A percentile compares a stretch with the other conserved stretches of the same genome.
Evolutionary conservation across 2,113 vertebrate species (phyloP).

Genomic region (Stigmatopora argus): DNA sequence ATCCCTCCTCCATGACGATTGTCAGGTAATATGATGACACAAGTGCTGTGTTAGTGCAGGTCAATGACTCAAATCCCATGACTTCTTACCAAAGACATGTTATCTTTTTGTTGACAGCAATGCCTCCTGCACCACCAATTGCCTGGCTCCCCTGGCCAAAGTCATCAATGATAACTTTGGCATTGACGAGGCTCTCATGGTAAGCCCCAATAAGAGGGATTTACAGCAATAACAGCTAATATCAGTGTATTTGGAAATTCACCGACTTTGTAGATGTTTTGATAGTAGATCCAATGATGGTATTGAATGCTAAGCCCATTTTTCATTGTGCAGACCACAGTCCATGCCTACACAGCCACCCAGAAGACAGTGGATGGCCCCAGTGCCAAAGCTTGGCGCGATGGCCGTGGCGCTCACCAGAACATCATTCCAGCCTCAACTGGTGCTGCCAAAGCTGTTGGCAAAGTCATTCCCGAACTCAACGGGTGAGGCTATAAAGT

Average conservation of each 20-base stretch:
- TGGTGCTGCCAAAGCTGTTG: conserved; percentile 83
- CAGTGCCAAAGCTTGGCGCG: conserved; percentile 82
- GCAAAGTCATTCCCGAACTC: conserved; percentile 83
- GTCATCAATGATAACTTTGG: conserved; percentile 83
- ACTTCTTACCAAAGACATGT: neutral
- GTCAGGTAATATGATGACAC: conserved; percentile 71
- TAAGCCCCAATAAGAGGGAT: conserved; percentile 47
- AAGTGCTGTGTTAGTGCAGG: neutral
- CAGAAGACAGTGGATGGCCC: conserved; percentile 89
- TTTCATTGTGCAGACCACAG: conserved; percentile 75
- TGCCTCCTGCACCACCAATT: conserved; percentile 88
- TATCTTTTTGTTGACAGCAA: conserved; percentile 70
- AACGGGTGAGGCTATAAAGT: conserved; percentile 70
- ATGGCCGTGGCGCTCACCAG: conserved; percentile 79
- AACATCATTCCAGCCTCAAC: conserved; percentile 90
- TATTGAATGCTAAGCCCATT: neutral
- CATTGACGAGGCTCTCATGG: conserved; percentile 85
- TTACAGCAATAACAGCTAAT: neutral
- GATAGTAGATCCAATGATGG: neutral
- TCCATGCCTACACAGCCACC: conserved; percentile 87
- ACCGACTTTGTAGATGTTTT: neutral
- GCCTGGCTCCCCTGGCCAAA: conserved; percentile 83
- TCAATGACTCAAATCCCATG: neutral
- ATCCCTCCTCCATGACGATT: conserved; percentile 76
- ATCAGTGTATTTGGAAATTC: neutral